Evolutionary conservation across 2,888 invertebrate species (phyloP), one percentile per base, ranked within the genome.

Genomic region (Hirtodrosophila histrioides): DNA sequence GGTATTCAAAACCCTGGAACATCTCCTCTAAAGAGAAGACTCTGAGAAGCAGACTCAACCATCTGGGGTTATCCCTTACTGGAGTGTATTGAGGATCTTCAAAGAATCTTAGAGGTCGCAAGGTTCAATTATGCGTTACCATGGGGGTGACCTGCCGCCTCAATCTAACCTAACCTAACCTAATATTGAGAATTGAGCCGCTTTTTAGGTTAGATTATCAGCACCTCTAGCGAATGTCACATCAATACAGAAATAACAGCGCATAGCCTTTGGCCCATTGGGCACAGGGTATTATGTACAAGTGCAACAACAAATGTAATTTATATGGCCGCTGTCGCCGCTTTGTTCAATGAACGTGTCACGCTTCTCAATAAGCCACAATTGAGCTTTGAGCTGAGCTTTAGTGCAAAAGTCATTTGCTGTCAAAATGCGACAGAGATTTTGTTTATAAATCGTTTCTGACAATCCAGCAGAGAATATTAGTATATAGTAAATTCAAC

Each of bases 271-370:
- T 17, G 29, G n/a, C 1, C 10, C 2, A 1, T 11, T 7, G 3
- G 0, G 6, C 12, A 40, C 44, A 68, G 69, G 41, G 76, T 53
- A 57, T 62, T 53, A 57, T 62, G 33, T 31, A 49, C 27, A 53
- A n/a, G 9, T 56, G 49, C 23, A 33, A 58, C 41, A 58, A 44
- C 54, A 60, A 37, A 6, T 12, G 44, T 58, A 44, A 77, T 65
- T 75, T 46, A 62, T 62, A 49, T 46, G 36, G 48, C n/a, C 41
- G 41, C 31, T 54, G 11, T 35, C 31, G 43, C 35, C n/a, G 55
- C 49, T 11, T 5, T 8, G 51, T 44, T 27, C 37, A 62, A n/a
- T 62, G 49, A 36, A 83, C 84, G 86, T 79, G 81, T 50, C 62
- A 58, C 58, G 77, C 56, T 50, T 81, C 66, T 49, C 69, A 77